phyloP scores from a whole-genome alignment of 2,888 invertebrate species.

The Nomada hirtipes region DNA sequence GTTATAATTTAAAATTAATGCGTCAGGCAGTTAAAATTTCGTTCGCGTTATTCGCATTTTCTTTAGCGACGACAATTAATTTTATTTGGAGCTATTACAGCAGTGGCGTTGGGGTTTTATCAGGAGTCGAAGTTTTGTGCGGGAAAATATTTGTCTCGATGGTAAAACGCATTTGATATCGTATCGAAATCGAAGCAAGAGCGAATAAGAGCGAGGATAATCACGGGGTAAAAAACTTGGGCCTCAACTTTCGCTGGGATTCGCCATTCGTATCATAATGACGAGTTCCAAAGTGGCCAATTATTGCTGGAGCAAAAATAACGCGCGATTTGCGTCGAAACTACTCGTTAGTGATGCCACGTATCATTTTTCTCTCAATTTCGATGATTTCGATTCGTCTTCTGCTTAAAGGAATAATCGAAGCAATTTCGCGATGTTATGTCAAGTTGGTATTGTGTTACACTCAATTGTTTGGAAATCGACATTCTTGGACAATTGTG shows the following conservation, averaged over 20 bases:
- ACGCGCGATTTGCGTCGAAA: constrained; percentile 9
- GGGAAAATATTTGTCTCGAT: not conserved
- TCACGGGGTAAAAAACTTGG: constrained; percentile 8
- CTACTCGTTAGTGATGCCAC: constrained; percentile 15
- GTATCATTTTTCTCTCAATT: constrained; percentile 31
- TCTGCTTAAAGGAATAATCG: not conserved
- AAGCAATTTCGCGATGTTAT: not conserved
- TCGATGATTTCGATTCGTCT: not conserved
- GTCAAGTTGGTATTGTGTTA: not conserved
- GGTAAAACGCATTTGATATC: not conserved
- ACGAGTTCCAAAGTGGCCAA: constrained; percentile 31
- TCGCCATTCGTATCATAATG: constrained; percentile 29
- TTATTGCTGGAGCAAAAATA: constrained; percentile 35
- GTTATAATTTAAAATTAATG: too few species aligned
- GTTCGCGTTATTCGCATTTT: too few species aligned
- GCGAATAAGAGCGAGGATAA: not conserved
- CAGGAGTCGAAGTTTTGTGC: too few species aligned
- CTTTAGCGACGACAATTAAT: too few species aligned
- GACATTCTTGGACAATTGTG: too few species aligned
- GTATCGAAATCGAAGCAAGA: constrained; percentile 16
- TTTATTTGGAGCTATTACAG: too few species aligned
- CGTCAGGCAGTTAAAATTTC: too few species aligned
- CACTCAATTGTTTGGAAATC: too few species aligned
- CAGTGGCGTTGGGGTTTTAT: too few species aligned
- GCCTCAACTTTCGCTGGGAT: constrained; percentile 30